phyloP scores from a whole-genome alignment of 2,797 vertebrate genomes.

The Oreochromis mossambicus region DNA sequence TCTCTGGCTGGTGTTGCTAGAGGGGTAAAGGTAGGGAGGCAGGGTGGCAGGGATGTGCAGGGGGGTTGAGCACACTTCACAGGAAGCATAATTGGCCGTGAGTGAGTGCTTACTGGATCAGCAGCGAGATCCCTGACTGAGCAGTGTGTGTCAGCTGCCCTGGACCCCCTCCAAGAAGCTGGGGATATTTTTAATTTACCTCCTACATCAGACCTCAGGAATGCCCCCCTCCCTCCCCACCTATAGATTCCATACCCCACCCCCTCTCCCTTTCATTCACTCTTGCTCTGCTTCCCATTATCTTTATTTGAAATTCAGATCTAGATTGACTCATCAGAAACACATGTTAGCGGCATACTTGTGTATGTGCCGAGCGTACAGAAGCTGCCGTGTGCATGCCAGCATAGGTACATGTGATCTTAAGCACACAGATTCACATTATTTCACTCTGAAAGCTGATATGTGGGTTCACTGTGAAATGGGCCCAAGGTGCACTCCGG shows the following conservation, averaged over 20 bases:
- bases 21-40: slow-evolving; percentile 54
- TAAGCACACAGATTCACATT: slow-evolving; percentile 52
- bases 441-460: slow-evolving; percentile 61
- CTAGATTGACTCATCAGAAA: slow-evolving; percentile 95
- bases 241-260: slow-evolving; percentile 74
- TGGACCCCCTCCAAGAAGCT: slow-evolving; percentile 64
- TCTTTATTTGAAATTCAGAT: slow-evolving; percentile 96
- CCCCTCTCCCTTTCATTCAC: slow-evolving; percentile 71
- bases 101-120: slow-evolving; percentile 71
- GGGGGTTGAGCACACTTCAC: slow-evolving; percentile 63
- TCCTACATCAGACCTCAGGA: slow-evolving; percentile 70
- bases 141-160: slow-evolving; percentile 55
- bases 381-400: neutral
- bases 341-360: slow-evolving; percentile 79
- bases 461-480: slow-evolving; percentile 61
- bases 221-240: slow-evolving; percentile 61
- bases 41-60: neutral
- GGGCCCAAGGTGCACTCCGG: slow-evolving; percentile 68
- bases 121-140: slow-evolving; percentile 65
- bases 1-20: slow-evolving; percentile 45
- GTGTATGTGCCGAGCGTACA: slow-evolving; percentile 10
- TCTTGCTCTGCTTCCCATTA: slow-evolving; percentile 89
- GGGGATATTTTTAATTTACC: slow-evolving; percentile 75
- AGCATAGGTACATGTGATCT: neutral
- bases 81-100: slow-evolving; percentile 67